Evolutionary conservation across 2,888 invertebrate genomes (phyloP).

Genomic region (Sycophila texana): DNA sequence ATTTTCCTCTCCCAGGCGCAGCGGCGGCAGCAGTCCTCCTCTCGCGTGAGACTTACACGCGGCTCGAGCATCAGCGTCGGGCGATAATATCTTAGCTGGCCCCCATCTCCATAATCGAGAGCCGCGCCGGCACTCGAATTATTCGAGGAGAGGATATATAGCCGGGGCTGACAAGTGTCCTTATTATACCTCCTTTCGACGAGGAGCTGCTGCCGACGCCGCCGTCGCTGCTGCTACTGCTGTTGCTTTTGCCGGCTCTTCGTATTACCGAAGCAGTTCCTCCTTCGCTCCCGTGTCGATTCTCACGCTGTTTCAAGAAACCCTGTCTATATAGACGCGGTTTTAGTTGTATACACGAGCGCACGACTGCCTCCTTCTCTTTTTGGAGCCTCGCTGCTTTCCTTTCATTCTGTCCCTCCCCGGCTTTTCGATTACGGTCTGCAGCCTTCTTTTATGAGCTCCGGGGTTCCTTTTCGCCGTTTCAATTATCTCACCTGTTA

Average conservation of each 20-base stretch:
- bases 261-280: no score
- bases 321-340: neutral
- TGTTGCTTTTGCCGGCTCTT: neutral
- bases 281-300: constrained; percentile 6
- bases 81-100: constrained; percentile 30
- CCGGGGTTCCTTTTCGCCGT: neutral
- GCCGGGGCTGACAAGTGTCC: constrained; percentile 63
- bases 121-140: constrained; percentile 24
- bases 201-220: neutral
- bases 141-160: constrained; percentile 24
- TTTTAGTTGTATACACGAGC: neutral
- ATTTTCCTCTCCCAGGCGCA: neutral
- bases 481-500: constrained; percentile 20
- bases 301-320: constrained; percentile 40
- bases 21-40: neutral
- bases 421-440: constrained; percentile 4
- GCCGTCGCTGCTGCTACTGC: neutral
- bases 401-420: neutral
- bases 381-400: neutral
- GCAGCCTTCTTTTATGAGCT: constrained; percentile 4
- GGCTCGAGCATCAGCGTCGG: neutral
- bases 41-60: constrained; percentile 13
- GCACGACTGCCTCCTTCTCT: no score
- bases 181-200: constrained; percentile 61
- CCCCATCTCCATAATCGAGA: constrained; percentile 43